Evolutionary conservation across 2,888 invertebrate genomes (phyloP).

Genomic region (Campopleginae sp.): DNA sequence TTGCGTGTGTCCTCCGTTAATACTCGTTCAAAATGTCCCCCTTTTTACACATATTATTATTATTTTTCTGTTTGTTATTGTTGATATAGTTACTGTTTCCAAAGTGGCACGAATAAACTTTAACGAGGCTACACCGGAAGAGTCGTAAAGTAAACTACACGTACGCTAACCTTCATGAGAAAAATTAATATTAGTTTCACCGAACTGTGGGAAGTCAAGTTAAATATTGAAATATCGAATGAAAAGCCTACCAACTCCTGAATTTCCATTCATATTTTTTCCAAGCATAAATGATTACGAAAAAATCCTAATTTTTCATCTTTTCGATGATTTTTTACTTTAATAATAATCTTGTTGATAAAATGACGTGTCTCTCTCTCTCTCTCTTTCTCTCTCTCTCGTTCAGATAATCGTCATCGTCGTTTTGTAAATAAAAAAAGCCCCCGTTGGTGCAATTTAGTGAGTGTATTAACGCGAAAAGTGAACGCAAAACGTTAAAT

Average conservation of each 20-base stretch:
- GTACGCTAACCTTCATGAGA: neutral
- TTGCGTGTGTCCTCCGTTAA: constrained; percentile 68
- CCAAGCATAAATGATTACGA: no score
- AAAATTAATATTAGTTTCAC: neutral
- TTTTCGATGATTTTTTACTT: no score
- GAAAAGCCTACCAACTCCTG: no score
- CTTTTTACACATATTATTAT: neutral
- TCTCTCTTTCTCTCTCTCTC: neutral
- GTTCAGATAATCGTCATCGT: neutral
- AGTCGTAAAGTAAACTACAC: neutral
- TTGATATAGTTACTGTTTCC: constrained; percentile 16
- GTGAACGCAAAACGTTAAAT: constrained; percentile 49
- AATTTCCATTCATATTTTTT: no score
- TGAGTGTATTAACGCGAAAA: constrained; percentile 55
- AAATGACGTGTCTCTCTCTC: neutral
- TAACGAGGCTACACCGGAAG: constrained; percentile 75
- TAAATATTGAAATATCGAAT: neutral
- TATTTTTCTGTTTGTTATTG: neutral
- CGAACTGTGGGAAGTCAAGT: neutral
- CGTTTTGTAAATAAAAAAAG: neutral
- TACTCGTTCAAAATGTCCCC: constrained; percentile 29
- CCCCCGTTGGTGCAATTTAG: neutral
- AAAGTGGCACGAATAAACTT: constrained; percentile 79
- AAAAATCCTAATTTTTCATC: no score
- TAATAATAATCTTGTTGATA: neutral